A percentile compares a stretch with the other conserved stretches of the same genome.
These are phyloP conservation scores for Zelleria hepariella DNA, from an alignment of 2,888 invertebrate species.

Conservation along the genomic window DNA sequence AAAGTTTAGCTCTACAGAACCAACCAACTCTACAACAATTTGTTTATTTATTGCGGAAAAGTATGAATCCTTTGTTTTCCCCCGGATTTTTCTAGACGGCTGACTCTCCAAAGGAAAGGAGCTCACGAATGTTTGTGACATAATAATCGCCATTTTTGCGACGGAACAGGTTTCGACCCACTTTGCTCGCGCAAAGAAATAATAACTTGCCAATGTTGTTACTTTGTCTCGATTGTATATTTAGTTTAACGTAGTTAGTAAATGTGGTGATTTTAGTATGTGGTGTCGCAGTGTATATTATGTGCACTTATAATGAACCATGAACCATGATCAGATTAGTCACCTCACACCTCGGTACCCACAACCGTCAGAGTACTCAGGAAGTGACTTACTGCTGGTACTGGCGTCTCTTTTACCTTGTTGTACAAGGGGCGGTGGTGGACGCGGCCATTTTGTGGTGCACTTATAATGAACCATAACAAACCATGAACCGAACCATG, in stretches of 20 bases:
- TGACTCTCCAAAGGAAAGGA: not conserved
- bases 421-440: slow-evolving; percentile 58
- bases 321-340: too few relatives aligned
- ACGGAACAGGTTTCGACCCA: not conserved
- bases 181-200: not conserved
- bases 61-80: not conserved
- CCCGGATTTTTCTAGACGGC: not conserved
- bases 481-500: too few relatives aligned
- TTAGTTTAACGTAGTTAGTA: not conserved
- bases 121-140: not conserved
- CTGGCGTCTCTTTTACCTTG: slow-evolving; percentile 35
- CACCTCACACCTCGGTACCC: not conserved
- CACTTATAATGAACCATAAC: too few relatives aligned
- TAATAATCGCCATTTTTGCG: not conserved
- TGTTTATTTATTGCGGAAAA: slow-evolving; percentile 1
- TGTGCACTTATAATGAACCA: too few relatives aligned
- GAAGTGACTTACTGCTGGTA: not conserved
- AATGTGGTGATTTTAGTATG: not conserved
- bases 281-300: too few relatives aligned
- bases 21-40: too few relatives aligned
- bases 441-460: slow-evolving; percentile 60
- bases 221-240: not conserved
- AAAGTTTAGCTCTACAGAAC: too few relatives aligned
- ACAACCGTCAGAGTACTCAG: not conserved
- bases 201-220: not conserved